Base-by-base conservation (phyloP, 2,797 vertebrate species). In the Remorina albescens region DNA sequence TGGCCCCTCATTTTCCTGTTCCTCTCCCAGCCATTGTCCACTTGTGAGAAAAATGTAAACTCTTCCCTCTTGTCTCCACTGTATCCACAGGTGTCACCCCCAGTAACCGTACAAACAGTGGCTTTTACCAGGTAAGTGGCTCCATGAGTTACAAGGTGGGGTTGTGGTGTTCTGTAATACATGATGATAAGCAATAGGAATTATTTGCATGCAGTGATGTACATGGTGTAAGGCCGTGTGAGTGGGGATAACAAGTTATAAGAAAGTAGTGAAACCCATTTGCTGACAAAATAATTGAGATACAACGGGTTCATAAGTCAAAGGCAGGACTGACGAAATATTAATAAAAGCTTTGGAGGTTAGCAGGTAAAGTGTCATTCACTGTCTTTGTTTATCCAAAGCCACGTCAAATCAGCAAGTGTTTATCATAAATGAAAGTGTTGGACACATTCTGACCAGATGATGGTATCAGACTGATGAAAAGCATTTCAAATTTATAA, bases 91-190 rank as follows among this genome's bases (percentile, higher is more conserved):
- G 55, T 51, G 61, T 82, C 4, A 2, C 76, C 64, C 58, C 79
- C 41, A 88, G 63, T 65, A 64, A 80, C 13, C 30, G 61, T 47
- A 53, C 26, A 6, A 80, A 88, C 53, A 76, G 58, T 0, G 74
- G 71, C 19, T 67, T 79, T 59, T 76, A 2, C 32, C 84, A 80
- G 25, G 28, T 19, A 28, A 77, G 57, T 15, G 15, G 41, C 23
- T 50, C n/a, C 37, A 69, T 15, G 23, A 36, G 6, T 53, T 9
- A n/a, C 12, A 64, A 84, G 86, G 90, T 93, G 76, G 39, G 54
- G 8, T 26, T 51, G 16, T 51, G 16, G 34, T 30, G 19, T 50
- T 21, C 4, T 50, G 25, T 1, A 0, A 16, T 21, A 69, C 47
- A 54, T 39, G 18, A 4, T 62, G 16, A 37, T 46, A 8, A 51